These are phyloP conservation scores for Drosophila ananassae DNA, from an alignment of 1,140 invertebrate species.

Conservation along the genomic window DNA sequence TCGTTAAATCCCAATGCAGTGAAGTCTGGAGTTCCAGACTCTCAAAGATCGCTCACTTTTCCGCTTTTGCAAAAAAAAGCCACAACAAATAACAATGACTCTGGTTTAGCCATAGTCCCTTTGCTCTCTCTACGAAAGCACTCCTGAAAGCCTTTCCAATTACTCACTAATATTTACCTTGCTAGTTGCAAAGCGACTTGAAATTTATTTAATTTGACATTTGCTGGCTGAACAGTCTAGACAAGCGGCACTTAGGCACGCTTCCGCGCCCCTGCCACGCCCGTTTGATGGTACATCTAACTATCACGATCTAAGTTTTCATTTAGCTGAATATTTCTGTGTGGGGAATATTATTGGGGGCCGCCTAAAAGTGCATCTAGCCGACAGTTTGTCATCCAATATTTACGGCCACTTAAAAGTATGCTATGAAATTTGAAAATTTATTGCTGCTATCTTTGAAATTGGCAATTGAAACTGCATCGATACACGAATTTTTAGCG, in stretches of 20 bases:
- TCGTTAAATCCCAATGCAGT: constrained; percentile 40
- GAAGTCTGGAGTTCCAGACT: constrained; percentile 5
- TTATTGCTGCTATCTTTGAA: constrained; percentile 24
- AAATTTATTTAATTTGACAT: constrained; percentile 65
- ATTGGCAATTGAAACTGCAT: constrained; percentile 34
- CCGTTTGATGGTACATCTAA: constrained; percentile 1
- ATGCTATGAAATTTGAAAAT: constrained; percentile 51
- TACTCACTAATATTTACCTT: constrained; percentile 65
- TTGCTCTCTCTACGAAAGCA: not conserved
- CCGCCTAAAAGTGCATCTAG: constrained; percentile 49
- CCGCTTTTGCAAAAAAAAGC: constrained; percentile 1
- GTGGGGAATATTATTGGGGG: constrained; percentile 11
- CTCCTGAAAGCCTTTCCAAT: constrained; percentile 45
- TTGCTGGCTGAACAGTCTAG: constrained; percentile 54
- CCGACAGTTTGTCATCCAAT: constrained; percentile 32
- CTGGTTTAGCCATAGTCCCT: constrained; percentile 24
- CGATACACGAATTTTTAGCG: constrained; percentile 24
- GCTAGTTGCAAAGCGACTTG: constrained; percentile 22
- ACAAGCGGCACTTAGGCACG: constrained; percentile 64
- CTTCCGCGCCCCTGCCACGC: constrained; percentile 27
- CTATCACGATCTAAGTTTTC: constrained; percentile 30
- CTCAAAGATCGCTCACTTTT: constrained; percentile 23
- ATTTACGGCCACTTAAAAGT: constrained; percentile 65
- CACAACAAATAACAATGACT: constrained; percentile 59
- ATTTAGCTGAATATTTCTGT: constrained; percentile 27